Percentiles rank a stretch among this genome's conserved stretches.
Conservation (phyloP, 2,113 vertebrate species). For the Nesoenas mayeri region DNA sequence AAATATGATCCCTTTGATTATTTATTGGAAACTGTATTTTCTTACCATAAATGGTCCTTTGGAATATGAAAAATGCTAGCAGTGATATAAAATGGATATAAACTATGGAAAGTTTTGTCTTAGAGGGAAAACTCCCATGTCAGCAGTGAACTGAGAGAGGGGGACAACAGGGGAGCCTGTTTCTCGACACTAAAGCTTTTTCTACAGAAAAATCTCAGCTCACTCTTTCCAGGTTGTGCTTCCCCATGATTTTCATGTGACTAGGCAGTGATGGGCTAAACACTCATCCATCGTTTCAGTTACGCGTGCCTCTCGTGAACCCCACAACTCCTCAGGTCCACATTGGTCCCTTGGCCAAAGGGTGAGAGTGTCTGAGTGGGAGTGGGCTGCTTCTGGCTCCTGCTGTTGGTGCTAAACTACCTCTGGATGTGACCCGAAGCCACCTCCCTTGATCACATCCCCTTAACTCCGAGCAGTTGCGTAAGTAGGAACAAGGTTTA, state of each 20-base stretch:
- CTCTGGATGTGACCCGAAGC: neutral
- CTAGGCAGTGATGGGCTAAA: neutral
- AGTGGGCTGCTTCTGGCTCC: neutral
- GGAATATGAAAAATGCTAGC: conserved; percentile 28
- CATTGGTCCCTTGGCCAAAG: neutral
- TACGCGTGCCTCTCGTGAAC: neutral
- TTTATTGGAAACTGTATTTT: conserved; percentile 34
- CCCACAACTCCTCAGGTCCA: neutral
- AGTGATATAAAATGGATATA: neutral
- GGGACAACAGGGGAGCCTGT: neutral
- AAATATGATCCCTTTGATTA: conserved; percentile 53
- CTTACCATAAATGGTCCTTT: conserved; percentile 37
- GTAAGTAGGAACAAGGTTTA: conserved; percentile 6
- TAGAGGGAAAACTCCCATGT: conserved; percentile 1
- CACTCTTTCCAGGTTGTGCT: neutral
- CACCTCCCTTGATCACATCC: neutral
- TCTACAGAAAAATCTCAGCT: neutral
- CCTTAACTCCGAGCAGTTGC: neutral
- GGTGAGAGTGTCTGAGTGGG: neutral
- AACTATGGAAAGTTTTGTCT: conserved; percentile 28
- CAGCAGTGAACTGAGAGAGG: neutral
- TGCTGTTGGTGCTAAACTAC: neutral
- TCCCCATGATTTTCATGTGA: neutral
- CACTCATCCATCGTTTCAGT: neutral
- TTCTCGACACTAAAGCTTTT: neutral